Evolutionary conservation across 2,113 vertebrate species (phyloP), one percentile per base, ranked within the genome.

Genomic region (Plotosus lineatus): DNA sequence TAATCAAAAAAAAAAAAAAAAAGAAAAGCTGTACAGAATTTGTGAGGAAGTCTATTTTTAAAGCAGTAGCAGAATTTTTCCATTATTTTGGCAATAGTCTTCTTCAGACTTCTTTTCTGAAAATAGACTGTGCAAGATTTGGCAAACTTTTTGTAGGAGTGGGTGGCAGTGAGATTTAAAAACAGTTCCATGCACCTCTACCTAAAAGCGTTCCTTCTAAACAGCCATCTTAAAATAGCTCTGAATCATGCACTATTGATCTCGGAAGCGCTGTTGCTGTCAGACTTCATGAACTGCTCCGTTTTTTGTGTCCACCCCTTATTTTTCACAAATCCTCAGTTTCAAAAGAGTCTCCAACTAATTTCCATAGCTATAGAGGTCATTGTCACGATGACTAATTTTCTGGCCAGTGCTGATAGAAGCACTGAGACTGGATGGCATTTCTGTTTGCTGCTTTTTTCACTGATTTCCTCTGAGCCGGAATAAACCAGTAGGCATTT

Each of bases 201-300:
- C 76, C 76, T 66, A 60, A 38, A 78, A 78, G 36, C 21, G 11
- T 66, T 40, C 42, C 42, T 71, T 71, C 14, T 26, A 28, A 48
- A 28, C 5, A 71, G 28, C 68, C 51, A 76, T 83, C 90, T 87
- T 88, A 88, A 92, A 93, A 91, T 91, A 92, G 88, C 86, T 87
- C 85, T 81, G 83, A 89, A 89, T 91, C 89, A 91, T 91, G 76
- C 88, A 93, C 91, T 91, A 91, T 92, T 92, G 84, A 85, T 84
- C 79, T 82, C 72, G 84, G 65, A 78, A 73, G 63, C 72, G 58
- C 73, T 76, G 79, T 72, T 82, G 82, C 84, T 88, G 80, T 91
- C 89, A 90, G 85, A 83, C 85, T 75, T 53, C 74, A 46, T 86
- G 87, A 84, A 68, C 82, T 82, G 74, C 72, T 60, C 66, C 81